These are phyloP conservation scores for Siniperca chuatsi DNA, from an alignment of 2,113 vertebrate species.

Conservation along the genomic window DNA sequence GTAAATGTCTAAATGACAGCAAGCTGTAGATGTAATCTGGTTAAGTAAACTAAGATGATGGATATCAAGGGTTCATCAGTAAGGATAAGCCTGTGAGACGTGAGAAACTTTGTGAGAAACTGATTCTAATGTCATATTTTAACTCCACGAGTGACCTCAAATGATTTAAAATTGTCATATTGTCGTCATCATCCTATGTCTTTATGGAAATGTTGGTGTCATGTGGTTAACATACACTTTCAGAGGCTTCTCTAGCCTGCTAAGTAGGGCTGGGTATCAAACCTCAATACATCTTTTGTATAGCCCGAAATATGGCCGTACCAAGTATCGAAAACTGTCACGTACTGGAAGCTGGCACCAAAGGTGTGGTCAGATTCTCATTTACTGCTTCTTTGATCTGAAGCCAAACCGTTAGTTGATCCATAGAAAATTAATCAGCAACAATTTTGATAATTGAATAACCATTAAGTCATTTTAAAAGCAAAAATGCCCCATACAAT, in stretches of 20 bases:
- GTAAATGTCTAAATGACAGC: not conserved
- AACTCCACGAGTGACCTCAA: not conserved
- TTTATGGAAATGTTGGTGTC: not conserved
- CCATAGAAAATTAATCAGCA: no score
- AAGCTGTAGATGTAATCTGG: not conserved
- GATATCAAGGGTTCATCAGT: not conserved
- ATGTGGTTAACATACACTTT: no score
- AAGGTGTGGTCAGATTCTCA: not conserved
- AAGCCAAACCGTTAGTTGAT: not conserved
- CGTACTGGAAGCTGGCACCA: not conserved
- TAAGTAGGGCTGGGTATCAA: not conserved
- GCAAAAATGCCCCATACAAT: no score
- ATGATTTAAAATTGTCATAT: not conserved
- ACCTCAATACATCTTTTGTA: not conserved
- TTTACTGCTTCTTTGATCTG: not conserved
- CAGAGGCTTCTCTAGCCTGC: no score
- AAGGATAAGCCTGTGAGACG: not conserved
- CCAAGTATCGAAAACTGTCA: not conserved
- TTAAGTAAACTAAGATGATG: slow-evolving; percentile 14
- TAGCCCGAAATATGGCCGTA: not conserved
- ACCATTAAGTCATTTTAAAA: no score
- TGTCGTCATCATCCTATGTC: not conserved
- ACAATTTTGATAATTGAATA: no score
- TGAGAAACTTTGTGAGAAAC: slow-evolving; percentile 8
- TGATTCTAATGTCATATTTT: not conserved